These are phyloP conservation scores for Eupithecia inturbata DNA, from an alignment of 2,888 invertebrate genomes.

Conservation along the genomic window DNA sequence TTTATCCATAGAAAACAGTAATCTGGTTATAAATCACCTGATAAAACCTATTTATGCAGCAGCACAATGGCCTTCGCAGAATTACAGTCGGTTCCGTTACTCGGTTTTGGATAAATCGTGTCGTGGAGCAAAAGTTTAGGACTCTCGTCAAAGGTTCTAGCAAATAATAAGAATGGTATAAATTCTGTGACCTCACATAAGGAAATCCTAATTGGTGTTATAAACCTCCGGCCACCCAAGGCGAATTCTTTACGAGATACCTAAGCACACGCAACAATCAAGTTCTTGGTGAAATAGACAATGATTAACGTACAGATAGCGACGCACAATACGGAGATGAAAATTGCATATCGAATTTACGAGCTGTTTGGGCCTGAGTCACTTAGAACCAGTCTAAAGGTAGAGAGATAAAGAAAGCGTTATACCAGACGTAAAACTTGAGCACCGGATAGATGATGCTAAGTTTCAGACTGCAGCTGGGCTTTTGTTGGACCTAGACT, in stretches of 20 bases:
- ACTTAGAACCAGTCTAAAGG: conserved; percentile 34
- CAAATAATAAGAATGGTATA: conserved; percentile 13
- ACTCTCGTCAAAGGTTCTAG: background rate
- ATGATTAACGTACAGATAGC: conserved; percentile 28
- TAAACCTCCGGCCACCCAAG: conserved; percentile 6
- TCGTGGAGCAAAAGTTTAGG: background rate
- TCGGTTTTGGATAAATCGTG: conserved; percentile 4
- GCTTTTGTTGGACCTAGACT: conserved; percentile 27
- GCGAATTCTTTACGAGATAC: conserved; percentile 5
- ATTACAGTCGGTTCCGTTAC: conserved; percentile 14
- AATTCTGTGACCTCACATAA: conserved; percentile 8
- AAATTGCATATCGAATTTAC: conserved; percentile 55
- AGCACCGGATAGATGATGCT: conserved; percentile 30
- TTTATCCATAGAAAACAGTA: conserved; percentile 25
- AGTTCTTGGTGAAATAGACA: conserved; percentile 10
- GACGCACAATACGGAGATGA: conserved; percentile 55
- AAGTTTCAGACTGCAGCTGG: conserved; percentile 25
- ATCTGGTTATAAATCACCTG: conserved; percentile 28
- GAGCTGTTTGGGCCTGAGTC: conserved; percentile 45
- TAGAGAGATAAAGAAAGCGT: conserved; percentile 43
- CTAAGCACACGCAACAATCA: conserved; percentile 9
- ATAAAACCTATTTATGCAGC: conserved; percentile 27
- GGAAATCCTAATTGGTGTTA: conserved; percentile 8
- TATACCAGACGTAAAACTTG: conserved; percentile 43
- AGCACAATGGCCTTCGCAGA: conserved; percentile 17